phyloP scores from a whole-genome alignment of 2,888 invertebrate genomes.

The Luperina testacea region DNA sequence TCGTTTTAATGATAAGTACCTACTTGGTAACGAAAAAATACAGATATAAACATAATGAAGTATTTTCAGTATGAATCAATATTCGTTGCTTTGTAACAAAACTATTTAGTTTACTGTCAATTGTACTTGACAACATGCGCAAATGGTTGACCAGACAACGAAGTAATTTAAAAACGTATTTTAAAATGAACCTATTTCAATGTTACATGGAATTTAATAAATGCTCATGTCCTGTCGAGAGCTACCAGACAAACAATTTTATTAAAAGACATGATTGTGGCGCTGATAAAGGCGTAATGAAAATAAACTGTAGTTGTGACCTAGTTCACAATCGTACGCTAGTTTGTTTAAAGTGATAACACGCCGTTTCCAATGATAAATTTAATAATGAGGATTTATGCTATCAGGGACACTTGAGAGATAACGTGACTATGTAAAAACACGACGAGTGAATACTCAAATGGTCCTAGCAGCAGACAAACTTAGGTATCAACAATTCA shows the following conservation, averaged over 20 bases:
- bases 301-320: conserved; percentile 71
- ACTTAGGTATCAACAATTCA: conserved; percentile 53
- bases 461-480: conserved; percentile 46
- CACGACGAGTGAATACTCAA: conserved; percentile 49
- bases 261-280: conserved; percentile 35
- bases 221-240: conserved; percentile 16
- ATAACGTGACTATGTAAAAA: conserved; percentile 58
- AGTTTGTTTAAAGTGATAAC: conserved; percentile 68
- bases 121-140: neutral
- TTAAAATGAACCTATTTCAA: conserved; percentile 5
- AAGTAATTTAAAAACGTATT: conserved; percentile 16
- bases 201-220: conserved; percentile 18
- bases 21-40: neutral
- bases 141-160: conserved; percentile 5
- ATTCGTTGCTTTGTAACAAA: conserved; percentile 4
- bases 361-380: conserved; percentile 71
- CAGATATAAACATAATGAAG: no score
- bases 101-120: conserved; percentile 9
- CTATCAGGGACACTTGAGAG: conserved; percentile 68
- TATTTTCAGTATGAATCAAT: no score
- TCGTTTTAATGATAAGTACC: conserved; percentile 29
- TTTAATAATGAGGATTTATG: conserved; percentile 71
- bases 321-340: conserved; percentile 73
- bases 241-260: conserved; percentile 33
- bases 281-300: conserved; percentile 56